Evolutionary conservation across 2,888 invertebrate species (phyloP).

Genomic region (Axea sp.): DNA sequence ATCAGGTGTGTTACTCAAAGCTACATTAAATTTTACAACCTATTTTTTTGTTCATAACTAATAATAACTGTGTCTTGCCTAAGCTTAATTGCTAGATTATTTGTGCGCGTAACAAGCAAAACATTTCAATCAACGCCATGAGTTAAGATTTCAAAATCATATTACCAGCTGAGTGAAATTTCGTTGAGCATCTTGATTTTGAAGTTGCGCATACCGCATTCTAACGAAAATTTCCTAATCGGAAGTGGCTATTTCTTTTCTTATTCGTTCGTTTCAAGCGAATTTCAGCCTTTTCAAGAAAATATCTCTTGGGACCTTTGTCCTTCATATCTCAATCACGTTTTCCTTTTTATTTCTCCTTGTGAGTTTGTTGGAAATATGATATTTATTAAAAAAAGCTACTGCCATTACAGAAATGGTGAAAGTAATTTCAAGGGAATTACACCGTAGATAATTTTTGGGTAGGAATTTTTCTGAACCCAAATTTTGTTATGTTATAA

Average conservation of each 20-base stretch:
- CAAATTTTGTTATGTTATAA: neutral
- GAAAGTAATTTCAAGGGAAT: slow-evolving; percentile 32
- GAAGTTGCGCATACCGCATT: slow-evolving; percentile 34
- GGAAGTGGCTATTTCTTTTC: slow-evolving; percentile 62
- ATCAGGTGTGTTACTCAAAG: too few species aligned
- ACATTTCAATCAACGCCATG: neutral
- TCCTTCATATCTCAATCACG: slow-evolving; percentile 45
- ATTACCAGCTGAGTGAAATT: slow-evolving; percentile 6
- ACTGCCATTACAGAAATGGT: neutral
- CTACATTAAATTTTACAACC: too few species aligned
- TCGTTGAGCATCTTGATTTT: slow-evolving; percentile 27
- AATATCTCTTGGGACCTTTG: slow-evolving; percentile 59
- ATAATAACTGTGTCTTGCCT: too few species aligned
- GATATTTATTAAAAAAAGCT: slow-evolving; percentile 22
- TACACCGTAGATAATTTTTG: slow-evolving; percentile 5
- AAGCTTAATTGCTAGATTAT: too few species aligned
- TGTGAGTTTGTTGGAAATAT: slow-evolving; percentile 40
- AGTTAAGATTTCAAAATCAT: slow-evolving; percentile 4
- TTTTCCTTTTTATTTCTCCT: slow-evolving; percentile 54
- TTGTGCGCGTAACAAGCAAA: too few species aligned
- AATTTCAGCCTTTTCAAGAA: slow-evolving; percentile 52
- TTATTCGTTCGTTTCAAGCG: slow-evolving; percentile 47
- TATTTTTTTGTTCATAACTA: too few species aligned
- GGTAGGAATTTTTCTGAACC: neutral
- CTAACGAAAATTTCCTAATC: slow-evolving; percentile 63